Evolutionary conservation across 1,140 invertebrate species (phyloP), one percentile per base, ranked within the genome.

Genomic region (Meloidogyne exigua): DNA sequence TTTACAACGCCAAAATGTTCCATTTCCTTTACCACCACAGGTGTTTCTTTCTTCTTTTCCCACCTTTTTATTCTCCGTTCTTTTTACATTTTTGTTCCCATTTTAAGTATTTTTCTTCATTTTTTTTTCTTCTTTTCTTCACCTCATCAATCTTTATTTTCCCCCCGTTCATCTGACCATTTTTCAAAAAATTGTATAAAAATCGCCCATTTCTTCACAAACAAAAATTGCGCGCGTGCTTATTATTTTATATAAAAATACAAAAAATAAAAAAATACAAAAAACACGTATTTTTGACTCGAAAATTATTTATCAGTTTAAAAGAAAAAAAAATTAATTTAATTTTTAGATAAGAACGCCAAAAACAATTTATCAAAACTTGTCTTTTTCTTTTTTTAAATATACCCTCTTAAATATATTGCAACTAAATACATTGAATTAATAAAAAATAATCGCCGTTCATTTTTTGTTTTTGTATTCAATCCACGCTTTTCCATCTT

Each of bases 31-130:
- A n/a, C 18, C 49, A 4, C 18, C 49, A 49, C 49, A 57, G 49
- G 18, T 57, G 49, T 57, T 57, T 57, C 49, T 57, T 57, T 57
- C 9, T 10, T 42, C 9, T 7, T 57, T 57, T 57, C 18, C 49
- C 49, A n/a, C 18, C 49, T n/a, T 57, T 57, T 57, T n/a, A 57
- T 57, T 57, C 49, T 57, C 18, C 49, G 49, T 57, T 57, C 49
- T 57, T 57, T 57, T 57, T n/a, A 57, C n/a, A 57, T 57, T 57
- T 57, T 57, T 57, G 49, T 57, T 57, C 49, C 7, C 49, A 57
- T 57, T 57, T 57, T 57, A 57, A 57, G 18, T 9, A n/a, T 57
- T 57, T 57, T 49, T 49, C 7, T 32, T 2, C 7, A 3, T 32
- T 32, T 32, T 2, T 39, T 39, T 39, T 9, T n/a, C 18, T 57